Base-by-base conservation (phyloP, 2,113 vertebrate genomes). In the Plecturocebus donacophilus region DNA sequence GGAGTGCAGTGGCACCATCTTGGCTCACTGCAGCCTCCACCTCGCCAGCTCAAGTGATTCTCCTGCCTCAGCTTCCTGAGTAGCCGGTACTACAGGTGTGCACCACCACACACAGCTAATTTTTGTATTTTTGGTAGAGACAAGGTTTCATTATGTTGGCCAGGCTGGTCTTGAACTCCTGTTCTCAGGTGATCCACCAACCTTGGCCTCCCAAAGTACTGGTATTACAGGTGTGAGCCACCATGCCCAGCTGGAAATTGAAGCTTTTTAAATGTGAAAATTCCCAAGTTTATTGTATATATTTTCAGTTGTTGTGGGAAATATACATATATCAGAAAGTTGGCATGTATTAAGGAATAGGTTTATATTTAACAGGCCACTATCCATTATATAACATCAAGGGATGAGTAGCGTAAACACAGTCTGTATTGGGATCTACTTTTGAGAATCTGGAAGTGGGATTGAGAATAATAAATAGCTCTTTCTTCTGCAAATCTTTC, bases 231-330 rank as follows among this genome's bases (percentile, higher is more conserved):
- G 61, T 2, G 5, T 64, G 61, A 64, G 12, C 27, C 61, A 32
- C 61, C 61, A 64, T 6, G 12, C 61, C 27, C 27, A 64, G 27
- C 5, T 0, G 12, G 27, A 64, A 30, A 13, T 64, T 81, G 8
- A 32, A 87, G 14, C 85, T 70, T 54, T 92, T 91, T 30, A 1
- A 86, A 73, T 79, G 19, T 87, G 45, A 73, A 93, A 91, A 61
- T 85, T 68, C 40, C 91, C 38, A 79, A 79, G 73, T 90, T 86
- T 79, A 52, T 81, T 90, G n/a, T 87, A 17, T 84, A 77, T 84
- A 27, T 76, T 80, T 96, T 91, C 77, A 68, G 0, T 84, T 83
- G 7, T 56, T 91, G 2, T 6, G 52, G 47, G 58, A 82, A 71
- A 54, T 64, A 61, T 20, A n/a, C 47, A 25, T 49, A n/a, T 58